phyloP scores from a whole-genome alignment of 2,113 vertebrate species.

The Microtus montanus region DNA sequence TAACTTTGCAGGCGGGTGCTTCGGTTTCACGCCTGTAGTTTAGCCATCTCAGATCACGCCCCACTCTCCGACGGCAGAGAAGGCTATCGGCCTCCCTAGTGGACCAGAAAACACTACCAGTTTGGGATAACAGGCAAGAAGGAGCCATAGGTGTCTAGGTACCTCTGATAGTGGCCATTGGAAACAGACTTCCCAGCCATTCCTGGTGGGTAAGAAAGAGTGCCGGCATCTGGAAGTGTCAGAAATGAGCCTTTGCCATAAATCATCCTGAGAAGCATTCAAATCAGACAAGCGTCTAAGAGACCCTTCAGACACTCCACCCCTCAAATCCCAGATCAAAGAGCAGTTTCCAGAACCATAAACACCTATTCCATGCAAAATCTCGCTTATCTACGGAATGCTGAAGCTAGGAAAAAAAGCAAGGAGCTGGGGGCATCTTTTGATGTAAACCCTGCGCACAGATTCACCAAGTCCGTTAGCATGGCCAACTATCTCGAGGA shows the following conservation, averaged over 20 bases:
- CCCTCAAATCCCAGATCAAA: conserved; percentile 84
- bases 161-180: conserved; percentile 63
- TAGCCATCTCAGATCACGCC: neutral
- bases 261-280: conserved; percentile 85
- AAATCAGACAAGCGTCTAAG: conserved; percentile 82
- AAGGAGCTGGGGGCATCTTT: neutral
- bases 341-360: conserved; percentile 73
- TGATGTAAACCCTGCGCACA: neutral
- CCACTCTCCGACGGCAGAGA: neutral
- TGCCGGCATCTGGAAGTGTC: conserved; percentile 87
- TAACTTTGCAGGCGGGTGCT: conserved; percentile 33
- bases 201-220: conserved; percentile 79
- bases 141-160: conserved; percentile 30
- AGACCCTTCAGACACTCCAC: conserved; percentile 81
- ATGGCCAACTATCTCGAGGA: neutral
- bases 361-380: conserved; percentile 76
- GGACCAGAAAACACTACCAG: neutral
- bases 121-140: neutral
- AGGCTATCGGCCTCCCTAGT: neutral
- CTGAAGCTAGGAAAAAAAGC: neutral
- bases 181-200: conserved; percentile 67
- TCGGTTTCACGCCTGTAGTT: conserved; percentile 38
- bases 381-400: conserved; percentile 49
- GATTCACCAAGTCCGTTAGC: neutral
- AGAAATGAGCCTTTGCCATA: conserved; percentile 84